These are phyloP conservation scores for Arrhamphus sclerolepis DNA, from an alignment of 2,797 vertebrate genomes.

Conservation along the genomic window DNA sequence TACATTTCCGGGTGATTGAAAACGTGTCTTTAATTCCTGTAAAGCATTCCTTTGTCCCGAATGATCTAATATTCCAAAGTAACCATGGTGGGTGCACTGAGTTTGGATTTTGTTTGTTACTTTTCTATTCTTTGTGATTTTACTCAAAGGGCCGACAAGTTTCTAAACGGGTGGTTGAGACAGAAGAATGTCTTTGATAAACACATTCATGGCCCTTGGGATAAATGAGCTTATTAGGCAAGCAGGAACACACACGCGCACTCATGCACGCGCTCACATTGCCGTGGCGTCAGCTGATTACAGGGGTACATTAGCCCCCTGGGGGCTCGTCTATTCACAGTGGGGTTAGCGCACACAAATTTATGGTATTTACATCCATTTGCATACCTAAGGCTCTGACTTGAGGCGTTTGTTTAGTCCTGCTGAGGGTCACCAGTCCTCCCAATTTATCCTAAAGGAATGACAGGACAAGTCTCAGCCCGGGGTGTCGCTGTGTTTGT, in stretches of 20 bases:
- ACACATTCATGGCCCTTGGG: conserved; percentile 48
- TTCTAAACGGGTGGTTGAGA: conserved; percentile 60
- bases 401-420: conserved; percentile 75
- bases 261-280: conserved; percentile 31
- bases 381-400: conserved; percentile 67
- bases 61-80: neutral
- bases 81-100: too few species aligned
- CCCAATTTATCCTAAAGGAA: conserved; percentile 7
- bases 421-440: conserved; percentile 58
- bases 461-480: conserved; percentile 15
- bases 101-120: neutral
- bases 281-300: conserved; percentile 71
- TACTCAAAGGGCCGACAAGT: conserved; percentile 41
- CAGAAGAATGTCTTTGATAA: conserved; percentile 79
- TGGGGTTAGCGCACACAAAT: conserved; percentile 38
- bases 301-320: conserved; percentile 70
- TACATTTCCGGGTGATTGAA: neutral
- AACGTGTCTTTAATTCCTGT: neutral
- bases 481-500: conserved; percentile 41
- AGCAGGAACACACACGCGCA: conserved; percentile 47
- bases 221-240: conserved; percentile 68
- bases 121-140: conserved; percentile 27
- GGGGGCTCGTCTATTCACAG: conserved; percentile 57
- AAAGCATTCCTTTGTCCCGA: neutral
- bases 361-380: conserved; percentile 74